phyloP scores from a whole-genome alignment of 2,888 invertebrate species.

The Drosophila tripunctata region DNA sequence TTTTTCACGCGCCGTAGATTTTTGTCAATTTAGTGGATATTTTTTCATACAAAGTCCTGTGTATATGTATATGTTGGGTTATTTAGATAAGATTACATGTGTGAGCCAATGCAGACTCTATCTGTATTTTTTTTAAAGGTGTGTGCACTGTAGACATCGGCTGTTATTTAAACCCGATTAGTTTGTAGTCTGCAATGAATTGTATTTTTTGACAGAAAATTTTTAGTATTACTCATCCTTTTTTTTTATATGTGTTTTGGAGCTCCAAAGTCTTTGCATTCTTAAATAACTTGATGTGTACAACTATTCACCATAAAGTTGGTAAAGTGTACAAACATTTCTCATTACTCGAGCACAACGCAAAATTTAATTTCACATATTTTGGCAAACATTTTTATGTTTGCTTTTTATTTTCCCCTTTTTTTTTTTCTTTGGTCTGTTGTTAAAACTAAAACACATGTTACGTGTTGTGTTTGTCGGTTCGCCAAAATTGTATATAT shows the following conservation, averaged over 20 bases:
- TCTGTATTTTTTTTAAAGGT: neutral
- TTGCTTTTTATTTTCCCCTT: slow-evolving; percentile 15
- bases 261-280: neutral
- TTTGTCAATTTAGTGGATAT: slow-evolving; percentile 45
- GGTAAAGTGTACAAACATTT: neutral
- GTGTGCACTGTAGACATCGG: neutral
- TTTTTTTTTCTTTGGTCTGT: slow-evolving; percentile 3
- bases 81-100: slow-evolving; percentile 32
- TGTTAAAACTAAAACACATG: slow-evolving; percentile 64
- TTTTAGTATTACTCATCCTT: too few species aligned
- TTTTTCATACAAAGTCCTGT: slow-evolving; percentile 4
- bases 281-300: neutral
- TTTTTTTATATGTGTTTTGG: too few species aligned
- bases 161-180: neutral
- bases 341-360: slow-evolving; percentile 1
- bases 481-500: slow-evolving; percentile 14
- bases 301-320: neutral
- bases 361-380: slow-evolving; percentile 31
- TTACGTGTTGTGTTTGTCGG: slow-evolving; percentile 59
- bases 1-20: slow-evolving; percentile 60
- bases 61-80: neutral
- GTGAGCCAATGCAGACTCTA: slow-evolving; percentile 17
- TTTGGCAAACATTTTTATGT: slow-evolving; percentile 35
- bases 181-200: neutral
- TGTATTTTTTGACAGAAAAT: too few species aligned